These are phyloP conservation scores for Cephus sareptanus DNA, from an alignment of 2,888 invertebrate species.

Conservation along the genomic window DNA sequence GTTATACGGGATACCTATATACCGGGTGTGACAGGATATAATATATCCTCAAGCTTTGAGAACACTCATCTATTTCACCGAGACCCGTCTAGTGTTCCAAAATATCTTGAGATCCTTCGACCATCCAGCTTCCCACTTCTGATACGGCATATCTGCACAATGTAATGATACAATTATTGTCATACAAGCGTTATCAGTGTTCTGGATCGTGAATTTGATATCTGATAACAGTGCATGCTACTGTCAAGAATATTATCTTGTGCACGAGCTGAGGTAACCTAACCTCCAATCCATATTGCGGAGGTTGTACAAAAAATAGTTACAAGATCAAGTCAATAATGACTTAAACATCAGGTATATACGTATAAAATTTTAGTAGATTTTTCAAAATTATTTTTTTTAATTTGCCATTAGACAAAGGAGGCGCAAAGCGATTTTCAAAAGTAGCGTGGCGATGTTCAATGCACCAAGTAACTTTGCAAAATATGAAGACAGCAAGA, in stretches of 20 bases:
- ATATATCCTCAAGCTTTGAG: neutral
- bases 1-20: conserved; percentile 31
- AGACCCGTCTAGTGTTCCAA: neutral
- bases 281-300: neutral
- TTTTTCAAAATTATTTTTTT: too few species aligned
- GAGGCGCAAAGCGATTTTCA: neutral
- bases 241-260: neutral
- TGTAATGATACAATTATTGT: neutral
- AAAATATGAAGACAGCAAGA: neutral
- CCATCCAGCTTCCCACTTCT: neutral
- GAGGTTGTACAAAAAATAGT: neutral
- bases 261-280: neutral
- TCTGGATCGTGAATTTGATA: neutral
- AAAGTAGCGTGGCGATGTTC: too few species aligned
- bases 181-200: neutral
- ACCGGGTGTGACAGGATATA: conserved; percentile 18
- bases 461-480: neutral
- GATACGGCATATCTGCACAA: neutral
- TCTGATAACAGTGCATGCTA: neutral
- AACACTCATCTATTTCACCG: neutral
- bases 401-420: neutral
- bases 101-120: neutral
- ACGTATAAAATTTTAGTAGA: too few species aligned
- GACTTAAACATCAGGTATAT: neutral
- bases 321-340: neutral